Conservation (phyloP, 2,113 vertebrate genomes). For the Albula glossodonta region DNA sequence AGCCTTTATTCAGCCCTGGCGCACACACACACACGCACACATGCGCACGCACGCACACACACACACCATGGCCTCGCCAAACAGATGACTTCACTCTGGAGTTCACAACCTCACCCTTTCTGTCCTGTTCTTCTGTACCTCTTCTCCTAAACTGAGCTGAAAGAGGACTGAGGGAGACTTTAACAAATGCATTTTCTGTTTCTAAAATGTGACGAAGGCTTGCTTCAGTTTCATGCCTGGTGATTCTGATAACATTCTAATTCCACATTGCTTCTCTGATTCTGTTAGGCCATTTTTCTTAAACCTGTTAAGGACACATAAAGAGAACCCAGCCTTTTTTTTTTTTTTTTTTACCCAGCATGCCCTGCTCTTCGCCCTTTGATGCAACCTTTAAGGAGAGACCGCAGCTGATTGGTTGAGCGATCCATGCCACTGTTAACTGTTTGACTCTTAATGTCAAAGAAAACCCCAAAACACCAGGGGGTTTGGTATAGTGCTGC, state of each 20-base stretch:
- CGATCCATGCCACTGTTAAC: background rate
- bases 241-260: too few species aligned
- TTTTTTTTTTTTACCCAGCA: background rate
- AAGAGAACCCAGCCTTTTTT: too few species aligned
- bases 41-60: background rate
- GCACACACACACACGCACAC: too few species aligned
- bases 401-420: too few species aligned
- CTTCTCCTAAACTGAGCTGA: background rate
- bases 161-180: too few species aligned
- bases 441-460: background rate
- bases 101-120: slow-evolving; percentile 5
- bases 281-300: too few species aligned
- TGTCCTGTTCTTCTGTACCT: background rate
- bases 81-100: slow-evolving; percentile 13
- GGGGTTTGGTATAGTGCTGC: background rate
- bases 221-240: too few species aligned
- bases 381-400: too few species aligned
- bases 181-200: too few species aligned
- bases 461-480: background rate
- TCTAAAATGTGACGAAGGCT: too few species aligned
- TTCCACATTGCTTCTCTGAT: too few species aligned
- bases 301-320: too few species aligned
- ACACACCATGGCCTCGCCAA: background rate
- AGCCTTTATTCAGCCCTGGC: background rate
- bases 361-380: background rate